Conservation (phyloP, 2,797 vertebrate genomes). For the Morus bassanus region DNA sequence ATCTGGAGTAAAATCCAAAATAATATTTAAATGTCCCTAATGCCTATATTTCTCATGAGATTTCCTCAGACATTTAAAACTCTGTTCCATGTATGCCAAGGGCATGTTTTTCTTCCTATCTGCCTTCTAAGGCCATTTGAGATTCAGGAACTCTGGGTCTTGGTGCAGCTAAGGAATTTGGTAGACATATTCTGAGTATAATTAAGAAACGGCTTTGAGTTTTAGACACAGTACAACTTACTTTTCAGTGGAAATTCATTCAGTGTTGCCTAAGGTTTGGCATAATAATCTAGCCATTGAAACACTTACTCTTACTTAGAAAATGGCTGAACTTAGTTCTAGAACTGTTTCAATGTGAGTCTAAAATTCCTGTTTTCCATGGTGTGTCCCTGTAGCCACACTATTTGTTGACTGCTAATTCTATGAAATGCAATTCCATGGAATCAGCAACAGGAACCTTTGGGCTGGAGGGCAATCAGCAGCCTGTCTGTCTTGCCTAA, state of each 20-base stretch:
- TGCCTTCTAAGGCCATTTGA: neutral
- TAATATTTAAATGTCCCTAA: neutral
- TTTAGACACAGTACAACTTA: neutral
- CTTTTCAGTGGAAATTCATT: neutral
- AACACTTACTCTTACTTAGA: neutral
- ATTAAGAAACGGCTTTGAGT: neutral
- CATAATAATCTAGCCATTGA: neutral
- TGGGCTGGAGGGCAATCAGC: neutral
- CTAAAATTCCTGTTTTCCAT: neutral
- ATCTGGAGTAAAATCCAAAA: neutral
- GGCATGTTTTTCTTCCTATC: neutral
- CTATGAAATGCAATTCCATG: neutral
- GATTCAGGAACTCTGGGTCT: neutral
- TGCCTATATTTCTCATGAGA: neutral
- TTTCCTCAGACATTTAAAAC: neutral
- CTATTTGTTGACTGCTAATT: neutral
- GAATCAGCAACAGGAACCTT: neutral
- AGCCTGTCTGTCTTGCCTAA: neutral
- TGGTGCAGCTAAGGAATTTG: neutral
- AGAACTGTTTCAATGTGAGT: neutral
- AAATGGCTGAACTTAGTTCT: neutral
- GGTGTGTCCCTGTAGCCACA: neutral
- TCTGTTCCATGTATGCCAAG: neutral
- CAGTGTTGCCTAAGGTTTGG: neutral
- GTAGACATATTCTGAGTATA: neutral